phyloP scores from a whole-genome alignment of 2,888 invertebrate species.

The Ophion costatus region DNA sequence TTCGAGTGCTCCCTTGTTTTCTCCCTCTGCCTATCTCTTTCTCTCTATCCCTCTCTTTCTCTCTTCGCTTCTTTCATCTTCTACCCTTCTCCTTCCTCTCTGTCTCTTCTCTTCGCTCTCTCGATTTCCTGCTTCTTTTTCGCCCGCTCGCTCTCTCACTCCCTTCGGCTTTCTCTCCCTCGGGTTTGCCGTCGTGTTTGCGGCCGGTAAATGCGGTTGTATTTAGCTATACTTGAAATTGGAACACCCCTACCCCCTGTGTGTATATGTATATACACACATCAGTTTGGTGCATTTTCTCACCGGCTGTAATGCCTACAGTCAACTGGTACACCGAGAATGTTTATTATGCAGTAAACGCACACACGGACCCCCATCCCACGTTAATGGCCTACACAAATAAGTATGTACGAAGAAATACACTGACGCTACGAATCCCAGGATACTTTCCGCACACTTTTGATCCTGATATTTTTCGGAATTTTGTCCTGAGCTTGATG shows the following conservation, averaged over 20 bases:
- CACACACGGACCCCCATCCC: background rate
- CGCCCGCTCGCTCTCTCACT: background rate
- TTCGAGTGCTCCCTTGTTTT: too few relatives aligned
- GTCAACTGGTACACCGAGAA: constrained; percentile 21
- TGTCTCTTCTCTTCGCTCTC: background rate
- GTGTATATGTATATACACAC: background rate
- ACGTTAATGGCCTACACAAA: constrained; percentile 4
- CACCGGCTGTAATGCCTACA: constrained; percentile 38
- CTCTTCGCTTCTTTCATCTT: too few relatives aligned
- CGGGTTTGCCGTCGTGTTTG: constrained; percentile 35
- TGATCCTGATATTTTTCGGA: too few relatives aligned
- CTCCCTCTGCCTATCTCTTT: too few relatives aligned
- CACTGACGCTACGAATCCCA: too few relatives aligned
- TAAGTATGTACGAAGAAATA: background rate
- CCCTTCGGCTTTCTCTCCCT: background rate
- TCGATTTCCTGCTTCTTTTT: background rate
- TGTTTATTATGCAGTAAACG: constrained; percentile 21
- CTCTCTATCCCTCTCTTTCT: too few relatives aligned
- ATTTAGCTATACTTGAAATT: constrained; percentile 49
- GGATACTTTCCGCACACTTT: too few relatives aligned
- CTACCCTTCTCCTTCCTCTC: too few relatives aligned
- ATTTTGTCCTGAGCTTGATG: too few relatives aligned
- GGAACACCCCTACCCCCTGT: background rate
- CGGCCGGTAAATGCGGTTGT: constrained; percentile 37
- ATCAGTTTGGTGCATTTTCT: constrained; percentile 36